phyloP scores from a whole-genome alignment of 2,888 invertebrate genomes.

The Mythimna loreyi region DNA sequence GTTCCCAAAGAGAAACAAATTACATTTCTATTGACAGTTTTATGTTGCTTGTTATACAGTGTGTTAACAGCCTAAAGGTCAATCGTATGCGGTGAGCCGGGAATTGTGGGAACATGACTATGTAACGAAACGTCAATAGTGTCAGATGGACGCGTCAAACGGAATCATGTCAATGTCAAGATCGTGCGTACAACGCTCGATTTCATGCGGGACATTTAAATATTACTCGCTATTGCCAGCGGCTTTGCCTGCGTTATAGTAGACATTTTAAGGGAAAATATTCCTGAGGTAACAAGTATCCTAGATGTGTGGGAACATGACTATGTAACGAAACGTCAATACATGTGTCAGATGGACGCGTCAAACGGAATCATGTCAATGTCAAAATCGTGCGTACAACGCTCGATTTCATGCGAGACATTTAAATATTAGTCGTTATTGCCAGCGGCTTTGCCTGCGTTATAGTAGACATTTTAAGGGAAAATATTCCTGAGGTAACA shows the following conservation, averaged over 20 bases:
- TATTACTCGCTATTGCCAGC: constrained; percentile 4
- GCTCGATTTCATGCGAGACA: constrained; percentile 53
- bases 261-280: no score
- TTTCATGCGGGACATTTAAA: constrained; percentile 56
- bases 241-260: no score
- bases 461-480: no score
- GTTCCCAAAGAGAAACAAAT: constrained; percentile 53
- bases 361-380: constrained; percentile 74
- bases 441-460: no score
- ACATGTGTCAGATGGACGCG: constrained; percentile 63
- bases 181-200: constrained; percentile 49
- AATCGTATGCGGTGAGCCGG: constrained; percentile 68
- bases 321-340: constrained; percentile 59
- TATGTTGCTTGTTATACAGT: constrained; percentile 50
- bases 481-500: no score
- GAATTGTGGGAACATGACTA: constrained; percentile 62
- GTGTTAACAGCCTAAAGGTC: constrained; percentile 65
- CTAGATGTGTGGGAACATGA: no score
- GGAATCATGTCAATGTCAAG: constrained; percentile 79
- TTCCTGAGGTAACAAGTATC: no score
- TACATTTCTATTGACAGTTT: constrained; percentile 62
- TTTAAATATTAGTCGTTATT: constrained; percentile 33
- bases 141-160: constrained; percentile 66
- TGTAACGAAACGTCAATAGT: constrained; percentile 58
- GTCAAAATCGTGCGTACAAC: constrained; percentile 69